Evolutionary conservation across 2,888 invertebrate genomes (phyloP).

Genomic region (Tetropium fuscum): DNA sequence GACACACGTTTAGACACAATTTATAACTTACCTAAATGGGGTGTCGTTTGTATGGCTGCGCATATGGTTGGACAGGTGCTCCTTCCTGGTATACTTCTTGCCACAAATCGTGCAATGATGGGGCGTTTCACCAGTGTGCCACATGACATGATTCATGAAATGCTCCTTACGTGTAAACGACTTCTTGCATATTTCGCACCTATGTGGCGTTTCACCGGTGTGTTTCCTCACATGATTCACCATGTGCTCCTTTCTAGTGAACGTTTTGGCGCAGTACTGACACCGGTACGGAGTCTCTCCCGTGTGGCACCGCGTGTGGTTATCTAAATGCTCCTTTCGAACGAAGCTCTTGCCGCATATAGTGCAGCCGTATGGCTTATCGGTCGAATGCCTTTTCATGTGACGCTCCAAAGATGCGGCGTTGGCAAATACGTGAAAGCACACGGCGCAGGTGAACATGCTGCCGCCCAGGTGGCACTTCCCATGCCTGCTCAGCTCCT

Average conservation of each 20-base stretch:
- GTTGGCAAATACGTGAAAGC: slow-evolving; percentile 81
- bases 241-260: slow-evolving; percentile 83
- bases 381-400: slow-evolving; percentile 84
- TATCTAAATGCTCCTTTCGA: slow-evolving; percentile 87
- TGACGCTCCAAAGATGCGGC: slow-evolving; percentile 79
- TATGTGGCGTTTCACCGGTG: slow-evolving; percentile 81
- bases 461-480: slow-evolving; percentile 86
- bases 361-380: slow-evolving; percentile 87
- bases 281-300: slow-evolving; percentile 85
- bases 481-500: slow-evolving; percentile 84
- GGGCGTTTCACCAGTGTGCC: slow-evolving; percentile 88
- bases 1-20: neutral
- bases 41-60: slow-evolving; percentile 90
- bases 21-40: slow-evolving; percentile 69
- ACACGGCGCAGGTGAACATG: slow-evolving; percentile 79
- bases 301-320: slow-evolving; percentile 83
- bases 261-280: slow-evolving; percentile 81
- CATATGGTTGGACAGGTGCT: slow-evolving; percentile 90
- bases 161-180: slow-evolving; percentile 83
- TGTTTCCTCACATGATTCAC: slow-evolving; percentile 82
- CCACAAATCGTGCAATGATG: slow-evolving; percentile 90
- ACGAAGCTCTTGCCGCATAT: slow-evolving; percentile 90
- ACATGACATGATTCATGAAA: slow-evolving; percentile 85
- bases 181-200: slow-evolving; percentile 83
- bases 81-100: slow-evolving; percentile 90